Evolutionary conservation across 2,888 invertebrate genomes (phyloP), one percentile per base, ranked within the genome.

Genomic region (Copidosoma aretas): DNA sequence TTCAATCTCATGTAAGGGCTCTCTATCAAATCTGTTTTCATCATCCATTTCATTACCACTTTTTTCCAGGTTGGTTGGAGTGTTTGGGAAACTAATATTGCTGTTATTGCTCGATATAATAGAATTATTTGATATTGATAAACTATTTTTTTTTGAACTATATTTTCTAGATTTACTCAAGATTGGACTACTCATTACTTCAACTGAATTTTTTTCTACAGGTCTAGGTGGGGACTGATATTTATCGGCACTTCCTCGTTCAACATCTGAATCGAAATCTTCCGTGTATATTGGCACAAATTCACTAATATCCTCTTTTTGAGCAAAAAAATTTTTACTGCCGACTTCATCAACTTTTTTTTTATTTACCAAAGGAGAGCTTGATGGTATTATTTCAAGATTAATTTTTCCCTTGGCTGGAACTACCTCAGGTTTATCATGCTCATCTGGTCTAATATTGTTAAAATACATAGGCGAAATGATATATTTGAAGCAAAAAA

Each of bases 141-240:
- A 32, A 32, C 60, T 54, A 46, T n/a, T 65, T 67, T 60, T 72
- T 21, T 63, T 72, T n/a, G 60, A 61, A 39, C 17, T 51, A 15
- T 1, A 19, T 22, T n/a, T 70, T 57, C 67, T 70, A 22, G 60
- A 24, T 54, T 67, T 72, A 60, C 67, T 62, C 32, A 72, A 25
- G 53, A 72, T 57, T 17, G 72, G 72, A 65, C 72, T 72, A 57
- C 14, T 68, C 19, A 67, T 52, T 19, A 67, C 14, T 64, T 66
- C 63, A 54, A 24, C n/a, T 51, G 49, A 8, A n/a, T 52, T 25
- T 21, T 59, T 15, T 61, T 49, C 21, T 61, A 56, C 22, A 17
- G 65, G 57, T 24, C 17, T 15, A 51, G 65, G 39, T 46, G 71
- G 58, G 5, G 64, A 62, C 19, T 57, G 43, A 51, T 22, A 10